Evolutionary conservation across 2,888 invertebrate species (phyloP).

Genomic region (Drosophila sordidapex): DNA sequence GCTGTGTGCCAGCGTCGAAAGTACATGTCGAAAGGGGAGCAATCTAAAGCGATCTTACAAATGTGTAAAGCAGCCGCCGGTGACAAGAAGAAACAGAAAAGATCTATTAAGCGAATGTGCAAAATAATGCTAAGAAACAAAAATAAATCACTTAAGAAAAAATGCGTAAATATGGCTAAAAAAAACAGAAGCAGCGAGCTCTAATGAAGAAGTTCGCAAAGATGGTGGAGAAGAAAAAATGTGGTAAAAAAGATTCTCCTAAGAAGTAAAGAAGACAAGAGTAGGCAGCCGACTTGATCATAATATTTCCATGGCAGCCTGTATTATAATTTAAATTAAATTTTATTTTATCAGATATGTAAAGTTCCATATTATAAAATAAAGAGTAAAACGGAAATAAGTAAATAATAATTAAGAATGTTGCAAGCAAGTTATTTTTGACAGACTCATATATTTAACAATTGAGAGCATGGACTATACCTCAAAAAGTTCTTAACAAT

Average conservation of each 20-base stretch:
- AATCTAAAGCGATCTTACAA: slow-evolving; percentile 7
- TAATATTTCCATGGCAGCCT: background rate
- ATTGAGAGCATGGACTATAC: background rate
- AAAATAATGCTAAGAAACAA: no score
- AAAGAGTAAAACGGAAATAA: background rate
- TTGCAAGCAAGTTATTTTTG: no score
- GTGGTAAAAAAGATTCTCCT: background rate
- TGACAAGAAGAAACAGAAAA: background rate
- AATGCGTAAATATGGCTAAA: no score
- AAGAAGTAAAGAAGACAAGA: background rate
- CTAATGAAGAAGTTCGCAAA: background rate
- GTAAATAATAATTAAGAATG: background rate
- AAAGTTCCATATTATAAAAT: background rate
- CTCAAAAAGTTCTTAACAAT: background rate
- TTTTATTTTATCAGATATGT: background rate
- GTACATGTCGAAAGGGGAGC: background rate
- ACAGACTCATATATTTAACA: background rate
- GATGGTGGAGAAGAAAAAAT: background rate
- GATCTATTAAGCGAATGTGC: background rate
- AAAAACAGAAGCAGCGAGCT: background rate
- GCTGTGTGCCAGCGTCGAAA: slow-evolving; percentile 12
- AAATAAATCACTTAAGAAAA: no score
- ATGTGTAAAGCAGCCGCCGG: background rate
- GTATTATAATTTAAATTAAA: background rate
- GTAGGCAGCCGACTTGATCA: background rate